A percentile compares a stretch with the other conserved stretches of the same genome.
Evolutionary conservation across 2,888 invertebrate species (phyloP).

Genomic region (Platycnemis pennipes): DNA sequence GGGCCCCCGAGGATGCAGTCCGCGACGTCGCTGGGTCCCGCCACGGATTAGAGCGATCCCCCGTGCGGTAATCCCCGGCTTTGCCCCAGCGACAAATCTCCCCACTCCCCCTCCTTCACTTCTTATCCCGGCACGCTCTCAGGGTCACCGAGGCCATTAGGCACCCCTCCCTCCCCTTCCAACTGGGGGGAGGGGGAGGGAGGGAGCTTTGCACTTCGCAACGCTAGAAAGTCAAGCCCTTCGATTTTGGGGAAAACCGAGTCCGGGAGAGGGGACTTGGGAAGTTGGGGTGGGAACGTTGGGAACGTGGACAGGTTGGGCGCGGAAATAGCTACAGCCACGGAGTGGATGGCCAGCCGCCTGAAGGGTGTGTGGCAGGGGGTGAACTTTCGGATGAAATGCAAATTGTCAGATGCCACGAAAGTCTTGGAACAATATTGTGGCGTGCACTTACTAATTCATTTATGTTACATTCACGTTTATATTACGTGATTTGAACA

Average conservation of each 20-base stretch:
- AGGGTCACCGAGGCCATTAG: conserved; percentile 12
- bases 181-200: background rate
- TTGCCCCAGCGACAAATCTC: background rate
- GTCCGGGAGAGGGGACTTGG: background rate
- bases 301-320: background rate
- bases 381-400: no score
- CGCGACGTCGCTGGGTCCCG: no score
- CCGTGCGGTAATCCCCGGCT: background rate
- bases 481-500: no score
- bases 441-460: no score
- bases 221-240: background rate
- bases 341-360: no score
- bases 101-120: background rate
- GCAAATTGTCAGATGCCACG: no score
- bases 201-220: background rate
- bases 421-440: no score
- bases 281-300: background rate
- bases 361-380: no score
- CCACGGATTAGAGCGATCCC: background rate
- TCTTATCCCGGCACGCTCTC: background rate
- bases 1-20: background rate
- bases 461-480: no score
- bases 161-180: background rate
- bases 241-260: background rate
- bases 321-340: background rate